Conservation (phyloP, 2,113 vertebrate genomes). For the Gallinago jamesoni region DNA sequence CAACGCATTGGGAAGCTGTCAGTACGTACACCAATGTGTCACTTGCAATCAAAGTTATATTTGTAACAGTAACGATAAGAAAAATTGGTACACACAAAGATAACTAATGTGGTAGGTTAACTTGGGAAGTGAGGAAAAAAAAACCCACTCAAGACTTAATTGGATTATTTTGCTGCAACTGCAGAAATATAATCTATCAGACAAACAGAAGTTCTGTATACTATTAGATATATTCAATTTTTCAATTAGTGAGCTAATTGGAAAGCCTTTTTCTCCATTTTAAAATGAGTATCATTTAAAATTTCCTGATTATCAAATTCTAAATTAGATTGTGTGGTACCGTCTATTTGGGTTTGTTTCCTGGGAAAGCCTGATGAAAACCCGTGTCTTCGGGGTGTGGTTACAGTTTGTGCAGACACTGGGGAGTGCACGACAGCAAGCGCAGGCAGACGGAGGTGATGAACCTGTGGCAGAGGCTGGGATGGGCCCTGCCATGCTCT, state of each 20-base stretch:
- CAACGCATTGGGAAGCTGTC: neutral
- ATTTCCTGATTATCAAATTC: neutral
- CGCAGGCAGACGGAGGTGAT: fast-evolving
- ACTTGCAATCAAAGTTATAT: neutral
- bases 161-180: neutral
- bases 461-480: neutral
- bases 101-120: neutral
- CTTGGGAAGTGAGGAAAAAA: neutral
- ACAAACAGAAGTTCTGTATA: neutral
- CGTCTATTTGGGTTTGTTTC: neutral
- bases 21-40: neutral
- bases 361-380: neutral
- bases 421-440: fast-evolving
- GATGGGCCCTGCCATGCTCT: neutral
- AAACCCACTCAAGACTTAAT: neutral
- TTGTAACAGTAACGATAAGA: neutral
- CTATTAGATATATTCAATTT: neutral
- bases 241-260: neutral
- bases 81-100: neutral
- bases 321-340: neutral
- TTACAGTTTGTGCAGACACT: neutral
- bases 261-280: neutral
- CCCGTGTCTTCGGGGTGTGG: fast-evolving
- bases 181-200: neutral
- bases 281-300: neutral